Evolutionary conservation across 2,888 invertebrate species (phyloP).

Genomic region (Monoplex corrugatus): DNA sequence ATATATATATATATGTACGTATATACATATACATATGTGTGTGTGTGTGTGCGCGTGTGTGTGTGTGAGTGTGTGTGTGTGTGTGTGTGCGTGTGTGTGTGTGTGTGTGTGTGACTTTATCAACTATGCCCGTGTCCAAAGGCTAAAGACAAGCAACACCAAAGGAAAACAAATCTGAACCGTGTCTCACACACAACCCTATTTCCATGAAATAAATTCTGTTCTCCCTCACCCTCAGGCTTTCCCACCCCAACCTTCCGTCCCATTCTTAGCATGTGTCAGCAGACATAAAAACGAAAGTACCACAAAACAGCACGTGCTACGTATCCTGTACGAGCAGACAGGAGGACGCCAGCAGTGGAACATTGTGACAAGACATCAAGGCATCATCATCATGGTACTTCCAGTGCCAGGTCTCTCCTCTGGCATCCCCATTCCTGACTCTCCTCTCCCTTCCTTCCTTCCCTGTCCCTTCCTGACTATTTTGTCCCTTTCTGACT

Average conservation of each 20-base stretch:
- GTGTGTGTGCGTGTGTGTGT: too few relatives aligned
- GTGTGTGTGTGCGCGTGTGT: conserved; percentile 12
- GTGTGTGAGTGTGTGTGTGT: not conserved
- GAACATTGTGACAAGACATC: not conserved
- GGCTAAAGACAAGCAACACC: too few relatives aligned
- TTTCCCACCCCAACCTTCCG: not conserved
- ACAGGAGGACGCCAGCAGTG: not conserved
- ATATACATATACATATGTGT: not conserved
- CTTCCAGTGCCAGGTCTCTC: too few relatives aligned
- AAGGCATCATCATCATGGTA: not conserved
- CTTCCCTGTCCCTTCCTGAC: not conserved
- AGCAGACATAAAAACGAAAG: not conserved
- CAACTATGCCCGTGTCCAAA: too few relatives aligned
- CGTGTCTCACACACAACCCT: too few relatives aligned
- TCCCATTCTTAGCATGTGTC: not conserved
- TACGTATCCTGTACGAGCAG: not conserved
- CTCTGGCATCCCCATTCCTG: not conserved
- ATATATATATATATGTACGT: not conserved
- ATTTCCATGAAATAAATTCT: too few relatives aligned
- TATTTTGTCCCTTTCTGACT: not conserved
- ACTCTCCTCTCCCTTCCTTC: not conserved
- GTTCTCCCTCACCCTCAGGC: not conserved
- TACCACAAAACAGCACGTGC: not conserved
- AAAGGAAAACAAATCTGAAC: too few relatives aligned
- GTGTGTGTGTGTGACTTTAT: too few relatives aligned